Conservation (phyloP, 2,113 vertebrate species). For the Rhinogobius similis region DNA sequence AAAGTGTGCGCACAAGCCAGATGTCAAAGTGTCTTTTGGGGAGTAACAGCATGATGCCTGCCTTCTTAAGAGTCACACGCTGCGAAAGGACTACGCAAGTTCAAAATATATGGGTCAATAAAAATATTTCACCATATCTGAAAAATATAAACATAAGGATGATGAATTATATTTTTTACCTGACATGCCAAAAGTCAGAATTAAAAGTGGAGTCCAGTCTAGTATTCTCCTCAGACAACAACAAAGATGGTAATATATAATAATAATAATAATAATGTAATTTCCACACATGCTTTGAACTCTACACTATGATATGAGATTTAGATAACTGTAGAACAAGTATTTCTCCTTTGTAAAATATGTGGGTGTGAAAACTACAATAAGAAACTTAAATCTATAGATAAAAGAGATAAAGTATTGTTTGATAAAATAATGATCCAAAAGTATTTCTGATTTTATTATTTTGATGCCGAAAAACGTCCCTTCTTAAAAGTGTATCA, state of each 20-base stretch:
- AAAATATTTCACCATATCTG: neutral
- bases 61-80: neutral
- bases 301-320: slow-evolving; percentile 38
- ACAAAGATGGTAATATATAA: slow-evolving; percentile 46
- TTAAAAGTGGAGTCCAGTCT: neutral
- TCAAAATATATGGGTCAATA: slow-evolving; percentile 8
- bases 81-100: neutral
- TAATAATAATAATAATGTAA: no score
- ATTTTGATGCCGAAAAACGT: slow-evolving; percentile 6
- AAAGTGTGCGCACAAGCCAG: neutral
- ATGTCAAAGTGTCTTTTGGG: slow-evolving; percentile 3
- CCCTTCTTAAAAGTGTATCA: slow-evolving; percentile 14
- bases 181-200: neutral
- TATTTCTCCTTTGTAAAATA: slow-evolving; percentile 41
- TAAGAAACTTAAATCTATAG: slow-evolving; percentile 35
- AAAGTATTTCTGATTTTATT: slow-evolving; percentile 24
- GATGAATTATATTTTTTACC: slow-evolving; percentile 12
- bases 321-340: slow-evolving; percentile 55
- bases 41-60: slow-evolving; percentile 5
- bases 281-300: slow-evolving; percentile 55
- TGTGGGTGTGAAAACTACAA: slow-evolving; percentile 15
- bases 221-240: neutral
- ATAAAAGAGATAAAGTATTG: slow-evolving; percentile 38
- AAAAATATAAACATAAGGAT: slow-evolving; percentile 1
- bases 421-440: slow-evolving; percentile 20